These are phyloP conservation scores for Heteromurus nitidus DNA, from an alignment of 2,888 invertebrate species.

Conservation along the genomic window DNA sequence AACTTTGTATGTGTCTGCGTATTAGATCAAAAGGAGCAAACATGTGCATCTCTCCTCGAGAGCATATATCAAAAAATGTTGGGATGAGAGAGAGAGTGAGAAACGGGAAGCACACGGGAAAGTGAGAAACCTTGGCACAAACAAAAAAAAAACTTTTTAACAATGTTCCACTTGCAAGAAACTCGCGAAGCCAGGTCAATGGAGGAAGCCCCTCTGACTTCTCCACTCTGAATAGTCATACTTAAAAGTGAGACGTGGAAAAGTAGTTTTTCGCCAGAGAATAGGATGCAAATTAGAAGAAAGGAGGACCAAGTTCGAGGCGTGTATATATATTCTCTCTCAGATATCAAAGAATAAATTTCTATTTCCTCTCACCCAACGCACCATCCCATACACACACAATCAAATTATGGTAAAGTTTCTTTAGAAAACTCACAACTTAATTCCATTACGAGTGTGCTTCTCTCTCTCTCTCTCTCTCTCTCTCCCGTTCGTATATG, in stretches of 20 bases:
- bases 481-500: too few species aligned
- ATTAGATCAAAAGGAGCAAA: too few species aligned
- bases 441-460: conserved; percentile 49
- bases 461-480: conserved; percentile 31
- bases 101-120: too few species aligned
- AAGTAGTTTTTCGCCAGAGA: too few species aligned
- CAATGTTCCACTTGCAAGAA: too few species aligned
- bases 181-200: background rate
- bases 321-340: background rate
- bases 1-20: too few species aligned
- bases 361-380: background rate
- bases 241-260: too few species aligned
- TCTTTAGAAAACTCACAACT: conserved; percentile 41
- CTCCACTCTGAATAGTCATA: too few species aligned
- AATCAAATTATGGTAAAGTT: conserved; percentile 51
- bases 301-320: background rate
- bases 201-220: background rate
- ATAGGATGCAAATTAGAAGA: conserved; percentile 9
- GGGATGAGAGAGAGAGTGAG: too few species aligned
- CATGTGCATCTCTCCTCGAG: too few species aligned
- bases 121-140: too few species aligned
- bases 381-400: background rate
- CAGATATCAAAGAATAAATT: background rate
- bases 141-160: background rate
- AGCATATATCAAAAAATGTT: too few species aligned